phyloP scores from a whole-genome alignment of 1,140 invertebrate species.

The Drosophila insularis region DNA sequence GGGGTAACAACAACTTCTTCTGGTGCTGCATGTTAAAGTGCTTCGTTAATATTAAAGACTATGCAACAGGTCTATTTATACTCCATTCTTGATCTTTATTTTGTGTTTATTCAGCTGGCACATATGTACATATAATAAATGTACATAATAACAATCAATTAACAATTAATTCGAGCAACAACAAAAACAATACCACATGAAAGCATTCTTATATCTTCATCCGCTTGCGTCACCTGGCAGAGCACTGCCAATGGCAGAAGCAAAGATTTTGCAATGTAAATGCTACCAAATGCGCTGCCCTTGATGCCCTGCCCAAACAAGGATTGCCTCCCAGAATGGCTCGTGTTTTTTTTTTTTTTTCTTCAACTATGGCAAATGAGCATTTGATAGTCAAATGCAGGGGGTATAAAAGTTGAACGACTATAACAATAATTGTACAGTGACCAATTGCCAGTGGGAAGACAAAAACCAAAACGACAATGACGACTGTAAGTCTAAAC shows the following conservation, averaged over 20 bases:
- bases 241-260: conserved; percentile 3
- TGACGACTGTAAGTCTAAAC: conserved; percentile 53
- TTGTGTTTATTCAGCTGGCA: conserved; percentile 41
- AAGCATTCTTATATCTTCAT: conserved; percentile 32
- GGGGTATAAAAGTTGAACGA: conserved; percentile 35
- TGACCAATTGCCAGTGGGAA: conserved; percentile 23
- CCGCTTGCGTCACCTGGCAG: conserved; percentile 49
- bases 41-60: not conserved
- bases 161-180: conserved; percentile 20
- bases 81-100: not conserved
- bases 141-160: not conserved
- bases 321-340: conserved; percentile 36
- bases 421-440: conserved; percentile 22
- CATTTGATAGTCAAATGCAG: conserved; percentile 61
- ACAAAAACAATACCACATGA: conserved; percentile 20
- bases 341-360: not conserved
- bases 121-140: too few relatives aligned
- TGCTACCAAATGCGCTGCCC: conserved; percentile 36
- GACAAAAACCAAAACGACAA: conserved; percentile 1
- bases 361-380: conserved; percentile 11
- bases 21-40: not conserved
- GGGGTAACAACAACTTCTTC: not conserved
- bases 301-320: conserved; percentile 47
- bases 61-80: conserved; percentile 23
- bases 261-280: conserved; percentile 50